These are phyloP conservation scores for Fissipunctia ypsillon DNA, from an alignment of 2,888 invertebrate species.

Conservation along the genomic window DNA sequence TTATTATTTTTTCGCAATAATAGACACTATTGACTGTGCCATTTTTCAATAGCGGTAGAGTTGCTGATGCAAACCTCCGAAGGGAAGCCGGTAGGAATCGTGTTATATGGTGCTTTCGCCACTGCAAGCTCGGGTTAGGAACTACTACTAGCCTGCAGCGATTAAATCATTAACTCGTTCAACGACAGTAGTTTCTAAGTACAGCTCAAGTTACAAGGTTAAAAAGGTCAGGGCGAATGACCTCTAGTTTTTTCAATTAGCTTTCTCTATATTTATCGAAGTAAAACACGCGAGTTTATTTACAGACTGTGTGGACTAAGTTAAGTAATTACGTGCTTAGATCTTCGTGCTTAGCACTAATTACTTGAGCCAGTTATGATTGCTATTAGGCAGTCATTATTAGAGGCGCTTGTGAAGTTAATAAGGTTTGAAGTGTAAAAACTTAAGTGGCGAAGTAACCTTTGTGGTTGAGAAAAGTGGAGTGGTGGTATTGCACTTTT, in stretches of 20 bases:
- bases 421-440: conserved; percentile 44
- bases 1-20: no score
- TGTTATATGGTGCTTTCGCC: no score
- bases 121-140: conserved; percentile 22
- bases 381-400: conserved; percentile 37
- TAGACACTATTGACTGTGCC: no score
- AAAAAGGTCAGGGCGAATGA: conserved; percentile 85
- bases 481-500: conserved; percentile 6
- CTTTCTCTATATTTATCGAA: conserved; percentile 75
- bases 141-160: conserved; percentile 43
- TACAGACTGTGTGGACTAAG: conserved; percentile 18
- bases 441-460: conserved; percentile 54
- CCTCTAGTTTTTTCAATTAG: conserved; percentile 71
- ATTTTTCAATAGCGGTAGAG: no score
- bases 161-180: conserved; percentile 80
- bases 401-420: conserved; percentile 26
- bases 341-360: conserved; percentile 51
- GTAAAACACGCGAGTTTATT: conserved; percentile 75
- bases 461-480: conserved; percentile 49
- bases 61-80: no score
- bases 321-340: conserved; percentile 58
- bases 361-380: conserved; percentile 53
- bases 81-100: no score
- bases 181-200: conserved; percentile 79
- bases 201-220: conserved; percentile 81